These are phyloP conservation scores for Setophaga petechia DNA, from an alignment of 2,113 vertebrate genomes.

Conservation along the genomic window DNA sequence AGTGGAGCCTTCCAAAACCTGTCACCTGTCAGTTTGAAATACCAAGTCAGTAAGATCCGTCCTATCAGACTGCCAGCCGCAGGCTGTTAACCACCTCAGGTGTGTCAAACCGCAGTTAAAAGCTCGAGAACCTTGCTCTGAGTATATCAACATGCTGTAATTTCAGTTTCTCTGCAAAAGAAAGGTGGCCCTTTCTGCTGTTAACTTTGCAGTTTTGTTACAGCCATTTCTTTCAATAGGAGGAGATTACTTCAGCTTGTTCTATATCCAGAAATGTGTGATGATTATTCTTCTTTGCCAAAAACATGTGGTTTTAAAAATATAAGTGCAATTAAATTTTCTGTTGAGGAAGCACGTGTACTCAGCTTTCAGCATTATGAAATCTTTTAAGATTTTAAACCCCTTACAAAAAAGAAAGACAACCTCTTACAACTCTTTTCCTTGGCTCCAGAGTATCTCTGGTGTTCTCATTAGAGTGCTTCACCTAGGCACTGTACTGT, in stretches of 20 bases:
- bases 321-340: neutral
- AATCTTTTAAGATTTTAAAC: neutral
- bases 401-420: neutral
- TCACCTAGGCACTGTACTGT: neutral
- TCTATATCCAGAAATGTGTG: neutral
- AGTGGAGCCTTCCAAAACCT: neutral
- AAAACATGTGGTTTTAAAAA: neutral
- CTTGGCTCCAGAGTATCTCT: neutral
- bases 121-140: neutral
- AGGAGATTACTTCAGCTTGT: neutral
- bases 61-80: neutral
- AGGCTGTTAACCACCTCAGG: neutral
- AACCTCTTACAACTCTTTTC: neutral
- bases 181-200: neutral
- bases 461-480: neutral
- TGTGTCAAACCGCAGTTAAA: neutral
- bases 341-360: neutral
- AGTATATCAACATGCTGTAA: neutral
- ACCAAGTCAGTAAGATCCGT: neutral
- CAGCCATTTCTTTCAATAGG: neutral
- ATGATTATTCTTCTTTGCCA: neutral
- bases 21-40: conserved; percentile 6
- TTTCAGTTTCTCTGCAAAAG: neutral
- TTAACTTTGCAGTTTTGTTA: neutral
- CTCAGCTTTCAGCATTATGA: neutral